Evolutionary conservation across 2,888 invertebrate genomes (phyloP), one percentile per base, ranked within the genome.

Genomic region (Eledona agricola): DNA sequence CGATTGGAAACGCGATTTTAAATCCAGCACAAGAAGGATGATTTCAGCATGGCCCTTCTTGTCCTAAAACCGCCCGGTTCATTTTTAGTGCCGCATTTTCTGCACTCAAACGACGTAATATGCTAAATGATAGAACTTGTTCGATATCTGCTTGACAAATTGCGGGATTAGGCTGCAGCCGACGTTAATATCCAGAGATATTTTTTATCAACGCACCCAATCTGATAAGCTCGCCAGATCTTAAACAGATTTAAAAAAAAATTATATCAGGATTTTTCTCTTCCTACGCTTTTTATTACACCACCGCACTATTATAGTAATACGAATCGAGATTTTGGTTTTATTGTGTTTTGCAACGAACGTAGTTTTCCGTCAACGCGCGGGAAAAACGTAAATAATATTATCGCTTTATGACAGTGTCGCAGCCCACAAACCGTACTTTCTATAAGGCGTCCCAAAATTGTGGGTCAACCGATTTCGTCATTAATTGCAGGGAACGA

Each of bases 401-500:
- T 35, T 35, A 35, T 35, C 35, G 20, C 12, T 20, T 17, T 7
- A 5, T 15, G 34, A 19, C 22, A 19, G 22, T 34, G 12, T 5
- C 22, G 10, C 22, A 20, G 34, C 20, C 20, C 20, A 34, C 35
- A 25, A 25, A 25, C n/a, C 5, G 7, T 23, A 25, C 23, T 38
- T 38, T 38, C 25, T 25, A 35, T 9, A n/a, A 19, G 6, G 26
- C 26, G 26, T 7, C 7, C 4, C 20, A 20, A 34, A 34, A 34
- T 25, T 7, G 1, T 25, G 25, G 25, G 10, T 3, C 38, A 38
- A 38, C 25, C 25, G 15, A 38, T 38, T 38, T 38, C 38, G 25
- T 25, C 38, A 38, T 11, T 34, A 34, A 34, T 34, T 34, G 34
- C 34, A 34, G 34, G 34, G 34, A 34, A 20, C 20, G 34, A 10